Evolutionary conservation across 1,140 invertebrate genomes (phyloP).

Genomic region (Neodiprion lecontei): DNA sequence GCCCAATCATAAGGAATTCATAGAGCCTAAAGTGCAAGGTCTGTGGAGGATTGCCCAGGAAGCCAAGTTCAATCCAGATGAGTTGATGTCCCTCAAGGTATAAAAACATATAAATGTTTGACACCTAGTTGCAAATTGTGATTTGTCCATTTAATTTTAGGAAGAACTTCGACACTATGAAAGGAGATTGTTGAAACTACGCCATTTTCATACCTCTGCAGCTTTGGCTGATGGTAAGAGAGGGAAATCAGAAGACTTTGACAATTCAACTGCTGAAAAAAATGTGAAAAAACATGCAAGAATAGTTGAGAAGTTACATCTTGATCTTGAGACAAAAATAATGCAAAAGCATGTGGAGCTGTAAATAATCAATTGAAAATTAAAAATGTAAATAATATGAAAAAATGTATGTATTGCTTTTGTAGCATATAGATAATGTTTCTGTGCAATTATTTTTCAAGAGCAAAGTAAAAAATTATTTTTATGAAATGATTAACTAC

Average conservation of each 20-base stretch:
- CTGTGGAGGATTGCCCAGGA: conserved; percentile 84
- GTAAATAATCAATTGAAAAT: conserved; percentile 49
- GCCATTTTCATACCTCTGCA: conserved; percentile 80
- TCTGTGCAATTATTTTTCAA: not conserved
- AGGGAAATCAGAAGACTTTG: conserved; percentile 40
- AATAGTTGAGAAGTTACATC: conserved; percentile 88
- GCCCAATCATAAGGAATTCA: conserved; percentile 82
- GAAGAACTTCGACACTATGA: conserved; percentile 90
- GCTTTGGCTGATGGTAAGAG: conserved; percentile 48
- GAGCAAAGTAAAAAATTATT: not conserved
- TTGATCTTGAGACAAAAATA: conserved; percentile 80
- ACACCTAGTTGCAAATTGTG: not conserved
- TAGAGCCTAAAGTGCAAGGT: conserved; percentile 87
- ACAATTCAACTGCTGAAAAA: conserved; percentile 63
- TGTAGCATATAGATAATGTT: not conserved
- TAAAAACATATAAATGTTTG: conserved; percentile 17
- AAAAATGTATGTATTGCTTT: too few species aligned
- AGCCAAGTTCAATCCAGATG: conserved; percentile 80
- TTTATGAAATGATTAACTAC: not conserved
- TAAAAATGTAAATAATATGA: not conserved
- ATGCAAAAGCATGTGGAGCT: conserved; percentile 77
- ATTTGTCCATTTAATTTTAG: conserved; percentile 51
- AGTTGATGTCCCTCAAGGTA: conserved; percentile 85
- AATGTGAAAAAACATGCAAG: conserved; percentile 81
- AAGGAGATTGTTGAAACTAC: conserved; percentile 81